Conservation (phyloP, 2,888 invertebrate species). For the Platycheirus albimanus region DNA sequence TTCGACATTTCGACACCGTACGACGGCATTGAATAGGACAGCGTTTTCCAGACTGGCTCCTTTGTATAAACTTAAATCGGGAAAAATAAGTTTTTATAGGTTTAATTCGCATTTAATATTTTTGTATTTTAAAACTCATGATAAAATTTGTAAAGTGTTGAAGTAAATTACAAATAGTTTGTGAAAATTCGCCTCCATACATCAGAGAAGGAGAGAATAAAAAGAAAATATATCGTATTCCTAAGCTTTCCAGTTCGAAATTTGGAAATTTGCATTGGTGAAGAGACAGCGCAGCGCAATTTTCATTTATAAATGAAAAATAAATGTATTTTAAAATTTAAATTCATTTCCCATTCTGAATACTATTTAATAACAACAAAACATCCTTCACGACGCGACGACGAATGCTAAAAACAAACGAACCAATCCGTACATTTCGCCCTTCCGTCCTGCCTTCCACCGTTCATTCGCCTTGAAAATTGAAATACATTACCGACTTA, state of each 20-base stretch:
- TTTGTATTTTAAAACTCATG: too few relatives aligned
- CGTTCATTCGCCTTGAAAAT: slow-evolving; percentile 42
- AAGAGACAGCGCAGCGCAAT: too few relatives aligned
- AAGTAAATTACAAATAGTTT: too few relatives aligned
- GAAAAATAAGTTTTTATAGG: too few relatives aligned
- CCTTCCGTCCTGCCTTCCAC: slow-evolving; percentile 7
- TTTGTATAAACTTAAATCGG: too few relatives aligned
- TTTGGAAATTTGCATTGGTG: too few relatives aligned
- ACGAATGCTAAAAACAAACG: slow-evolving; percentile 28
- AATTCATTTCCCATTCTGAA: slow-evolving; percentile 48
- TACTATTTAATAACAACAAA: slow-evolving; percentile 29
- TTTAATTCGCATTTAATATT: too few relatives aligned
- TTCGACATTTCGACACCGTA: slow-evolving; percentile 67
- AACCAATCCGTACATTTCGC: slow-evolving; percentile 19
- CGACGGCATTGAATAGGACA: slow-evolving; percentile 37
- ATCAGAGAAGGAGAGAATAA: slow-evolving; percentile 6
- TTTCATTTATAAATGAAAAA: slow-evolving; percentile 7
- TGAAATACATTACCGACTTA: slow-evolving; percentile 52
- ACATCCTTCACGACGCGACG: slow-evolving; percentile 32
- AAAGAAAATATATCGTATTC: slow-evolving; percentile 38
- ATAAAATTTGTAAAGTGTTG: too few relatives aligned
- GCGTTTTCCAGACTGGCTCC: slow-evolving; percentile 51
- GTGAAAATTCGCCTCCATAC: slow-evolving; percentile 27
- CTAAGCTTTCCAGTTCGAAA: slow-evolving; percentile 55
- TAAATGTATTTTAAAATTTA: slow-evolving; percentile 14